Evolutionary conservation across 2,888 invertebrate species (phyloP).

Genomic region (Amorpha juglandis): DNA sequence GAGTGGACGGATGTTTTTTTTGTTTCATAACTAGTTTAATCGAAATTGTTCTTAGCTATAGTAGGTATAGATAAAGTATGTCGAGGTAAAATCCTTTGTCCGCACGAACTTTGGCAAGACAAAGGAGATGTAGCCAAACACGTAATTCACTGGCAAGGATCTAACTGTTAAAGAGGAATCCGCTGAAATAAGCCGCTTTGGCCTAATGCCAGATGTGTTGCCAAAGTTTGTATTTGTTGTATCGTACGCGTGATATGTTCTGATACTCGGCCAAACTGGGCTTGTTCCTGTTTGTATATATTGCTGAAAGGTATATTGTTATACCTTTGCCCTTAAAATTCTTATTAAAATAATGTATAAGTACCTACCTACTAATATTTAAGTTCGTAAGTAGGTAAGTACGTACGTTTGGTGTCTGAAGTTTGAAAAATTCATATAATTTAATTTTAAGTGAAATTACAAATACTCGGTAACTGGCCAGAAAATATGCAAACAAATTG

Average conservation of each 20-base stretch:
- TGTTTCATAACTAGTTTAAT: too few species aligned
- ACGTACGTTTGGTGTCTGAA: too few species aligned
- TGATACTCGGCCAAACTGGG: slow-evolving; percentile 25
- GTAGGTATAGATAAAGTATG: background rate
- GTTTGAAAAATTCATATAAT: too few species aligned
- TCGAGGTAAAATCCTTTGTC: background rate
- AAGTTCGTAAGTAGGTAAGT: too few species aligned
- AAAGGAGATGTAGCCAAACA: slow-evolving; percentile 3
- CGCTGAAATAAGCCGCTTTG: slow-evolving; percentile 14
- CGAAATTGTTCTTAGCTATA: too few species aligned
- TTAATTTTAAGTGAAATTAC: too few species aligned
- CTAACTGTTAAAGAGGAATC: background rate
- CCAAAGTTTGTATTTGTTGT: too few species aligned
- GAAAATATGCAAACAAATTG: background rate
- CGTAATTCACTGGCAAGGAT: slow-evolving; percentile 24
- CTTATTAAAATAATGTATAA: slow-evolving; percentile 1
- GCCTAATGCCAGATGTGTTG: slow-evolving; percentile 24
- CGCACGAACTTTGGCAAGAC: background rate
- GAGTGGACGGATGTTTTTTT: too few species aligned
- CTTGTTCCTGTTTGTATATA: background rate
- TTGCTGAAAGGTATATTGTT: background rate
- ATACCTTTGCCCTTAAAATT: background rate
- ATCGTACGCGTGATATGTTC: slow-evolving; percentile 12
- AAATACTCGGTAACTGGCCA: too few species aligned
- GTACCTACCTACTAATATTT: too few species aligned